Evolutionary conservation across 2,888 invertebrate species (phyloP).

Genomic region (Drosophila eohydei): DNA sequence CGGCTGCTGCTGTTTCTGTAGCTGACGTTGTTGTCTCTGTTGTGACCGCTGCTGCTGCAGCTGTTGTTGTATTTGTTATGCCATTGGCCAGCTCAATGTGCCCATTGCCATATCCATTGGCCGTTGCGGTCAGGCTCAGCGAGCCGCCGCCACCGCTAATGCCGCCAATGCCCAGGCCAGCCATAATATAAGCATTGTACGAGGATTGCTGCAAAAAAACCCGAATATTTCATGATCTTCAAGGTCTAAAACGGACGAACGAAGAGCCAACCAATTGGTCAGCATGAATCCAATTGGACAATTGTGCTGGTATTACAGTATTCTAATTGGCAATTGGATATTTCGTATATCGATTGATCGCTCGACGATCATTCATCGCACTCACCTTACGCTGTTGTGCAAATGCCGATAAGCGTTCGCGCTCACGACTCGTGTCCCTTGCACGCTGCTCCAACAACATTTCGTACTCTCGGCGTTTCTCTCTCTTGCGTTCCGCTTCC

Average conservation of each 20-base stretch:
- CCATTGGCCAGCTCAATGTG: slow-evolving; percentile 50
- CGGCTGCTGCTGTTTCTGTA: slow-evolving; percentile 3
- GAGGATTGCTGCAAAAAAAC: slow-evolving; percentile 69
- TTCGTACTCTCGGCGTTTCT: slow-evolving; percentile 82
- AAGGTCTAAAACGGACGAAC: neutral
- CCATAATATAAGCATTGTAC: slow-evolving; percentile 81
- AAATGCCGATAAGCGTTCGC: slow-evolving; percentile 79
- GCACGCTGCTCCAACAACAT: slow-evolving; percentile 80
- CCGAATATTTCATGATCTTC: neutral
- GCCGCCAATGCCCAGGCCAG: slow-evolving; percentile 80
- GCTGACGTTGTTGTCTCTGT: slow-evolving; percentile 10
- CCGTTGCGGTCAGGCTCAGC: slow-evolving; percentile 55
- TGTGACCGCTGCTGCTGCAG: neutral
- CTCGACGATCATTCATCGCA: slow-evolving; percentile 12
- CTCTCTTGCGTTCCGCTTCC: slow-evolving; percentile 83
- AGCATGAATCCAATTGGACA: neutral
- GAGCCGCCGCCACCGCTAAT: slow-evolving; percentile 50
- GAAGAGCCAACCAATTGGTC: neutral
- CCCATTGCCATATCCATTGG: slow-evolving; percentile 40
- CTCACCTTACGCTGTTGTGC: slow-evolving; percentile 82
- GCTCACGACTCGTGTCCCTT: slow-evolving; percentile 81
- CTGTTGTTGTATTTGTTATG: neutral
- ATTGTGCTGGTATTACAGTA: neutral
- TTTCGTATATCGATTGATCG: slow-evolving; percentile 12
- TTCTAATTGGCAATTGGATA: neutral